A percentile compares a stretch with the other conserved stretches of the same genome.
These are phyloP conservation scores for Spilosoma lubricipeda DNA, from an alignment of 2,888 invertebrate genomes.

Conservation along the genomic window DNA sequence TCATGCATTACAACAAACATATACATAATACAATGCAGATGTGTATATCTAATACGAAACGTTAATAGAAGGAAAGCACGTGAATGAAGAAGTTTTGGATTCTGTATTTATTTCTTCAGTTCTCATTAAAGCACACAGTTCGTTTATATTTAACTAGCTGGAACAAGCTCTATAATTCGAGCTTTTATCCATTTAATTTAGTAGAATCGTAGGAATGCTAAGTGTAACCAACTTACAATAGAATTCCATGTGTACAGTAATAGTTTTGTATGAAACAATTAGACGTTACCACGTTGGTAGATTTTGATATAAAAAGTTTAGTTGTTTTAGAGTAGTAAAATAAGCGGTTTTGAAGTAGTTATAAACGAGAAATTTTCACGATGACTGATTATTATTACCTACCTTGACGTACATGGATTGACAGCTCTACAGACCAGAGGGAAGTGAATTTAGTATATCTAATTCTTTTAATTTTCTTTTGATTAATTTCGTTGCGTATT, in stretches of 20 bases:
- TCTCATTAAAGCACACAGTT: neutral
- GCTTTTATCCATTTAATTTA: neutral
- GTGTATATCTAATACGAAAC: neutral
- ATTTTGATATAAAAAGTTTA: neutral
- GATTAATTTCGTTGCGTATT: too few relatives aligned
- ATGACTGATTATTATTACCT: neutral
- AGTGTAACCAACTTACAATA: neutral
- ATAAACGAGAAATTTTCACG: neutral
- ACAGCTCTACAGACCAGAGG: neutral
- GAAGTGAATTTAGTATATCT: too few relatives aligned
- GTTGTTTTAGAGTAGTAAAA: neutral
- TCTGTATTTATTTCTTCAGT: neutral
- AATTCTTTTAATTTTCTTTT: too few relatives aligned
- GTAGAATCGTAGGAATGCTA: neutral
- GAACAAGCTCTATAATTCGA: neutral
- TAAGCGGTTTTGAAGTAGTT: neutral
- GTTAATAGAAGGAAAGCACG: neutral
- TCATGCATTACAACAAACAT: slow-evolving; percentile 11
- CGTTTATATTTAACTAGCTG: neutral
- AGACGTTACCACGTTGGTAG: neutral
- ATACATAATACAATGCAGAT: neutral
- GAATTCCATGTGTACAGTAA: neutral
- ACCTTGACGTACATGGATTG: neutral
- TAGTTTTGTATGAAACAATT: neutral
- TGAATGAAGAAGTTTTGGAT: neutral